Evolutionary conservation across 2,888 invertebrate genomes (phyloP).

Genomic region (Chrysolina haemoptera): DNA sequence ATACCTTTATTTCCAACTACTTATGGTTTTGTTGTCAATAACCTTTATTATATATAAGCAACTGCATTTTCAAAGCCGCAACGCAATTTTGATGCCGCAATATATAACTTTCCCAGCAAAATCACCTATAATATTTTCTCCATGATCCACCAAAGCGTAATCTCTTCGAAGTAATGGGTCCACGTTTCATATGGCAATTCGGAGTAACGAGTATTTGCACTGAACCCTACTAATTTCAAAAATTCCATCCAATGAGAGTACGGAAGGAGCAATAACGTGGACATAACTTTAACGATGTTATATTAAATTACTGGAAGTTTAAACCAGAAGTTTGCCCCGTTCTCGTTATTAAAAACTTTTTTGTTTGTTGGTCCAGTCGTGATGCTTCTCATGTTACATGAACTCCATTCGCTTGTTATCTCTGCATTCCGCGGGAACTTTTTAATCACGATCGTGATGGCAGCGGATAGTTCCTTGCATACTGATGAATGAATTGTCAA

Average conservation of each 20-base stretch:
- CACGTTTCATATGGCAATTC: conserved; percentile 3
- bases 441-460: conserved; percentile 21
- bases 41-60: too few relatives aligned
- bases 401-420: conserved; percentile 22
- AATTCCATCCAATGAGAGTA: conserved; percentile 36
- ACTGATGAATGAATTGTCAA: conserved; percentile 14
- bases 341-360: conserved; percentile 50
- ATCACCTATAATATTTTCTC: conserved; percentile 3
- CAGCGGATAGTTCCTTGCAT: background rate
- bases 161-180: background rate
- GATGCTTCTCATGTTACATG: conserved; percentile 43
- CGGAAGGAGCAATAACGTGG: conserved; percentile 37
- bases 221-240: conserved; percentile 35
- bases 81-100: background rate
- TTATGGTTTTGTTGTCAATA: too few relatives aligned
- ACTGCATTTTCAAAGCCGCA: too few relatives aligned
- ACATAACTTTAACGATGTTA: conserved; percentile 42
- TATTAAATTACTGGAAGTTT: conserved; percentile 50
- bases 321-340: conserved; percentile 47
- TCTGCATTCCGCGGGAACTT: conserved; percentile 10
- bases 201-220: background rate
- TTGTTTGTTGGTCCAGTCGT: conserved; percentile 45
- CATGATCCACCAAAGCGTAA: background rate
- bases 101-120: background rate
- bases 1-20: too few relatives aligned